phyloP scores from a whole-genome alignment of 2,888 invertebrate species.

The Cremastinae sp. region DNA sequence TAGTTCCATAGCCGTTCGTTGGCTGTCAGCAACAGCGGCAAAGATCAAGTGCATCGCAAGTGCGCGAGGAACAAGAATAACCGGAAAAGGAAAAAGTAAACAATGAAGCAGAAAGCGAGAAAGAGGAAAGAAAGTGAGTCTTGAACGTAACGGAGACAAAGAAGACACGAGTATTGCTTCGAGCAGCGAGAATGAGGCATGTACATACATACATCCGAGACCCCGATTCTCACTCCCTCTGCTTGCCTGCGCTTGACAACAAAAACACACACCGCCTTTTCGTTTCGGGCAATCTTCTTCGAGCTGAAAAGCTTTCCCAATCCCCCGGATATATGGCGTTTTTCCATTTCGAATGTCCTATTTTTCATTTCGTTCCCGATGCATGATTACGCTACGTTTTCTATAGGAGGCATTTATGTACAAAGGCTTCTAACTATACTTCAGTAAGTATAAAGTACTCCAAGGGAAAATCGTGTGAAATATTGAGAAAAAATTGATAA shows the following conservation, averaged over 20 bases:
- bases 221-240: constrained; percentile 7
- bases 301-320: constrained; percentile 1
- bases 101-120: constrained; percentile 35
- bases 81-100: constrained; percentile 36
- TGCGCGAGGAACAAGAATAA: constrained; percentile 23
- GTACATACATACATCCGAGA: constrained; percentile 49
- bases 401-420: too few relatives aligned
- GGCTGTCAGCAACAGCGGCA: constrained; percentile 56
- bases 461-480: too few relatives aligned
- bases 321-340: background rate
- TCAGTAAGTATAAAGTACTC: too few relatives aligned
- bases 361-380: constrained; percentile 20
- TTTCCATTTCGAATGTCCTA: constrained; percentile 6
- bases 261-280: constrained; percentile 42
- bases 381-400: too few relatives aligned
- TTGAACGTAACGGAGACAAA: constrained; percentile 48
- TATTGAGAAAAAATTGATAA: too few relatives aligned
- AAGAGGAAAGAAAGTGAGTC: constrained; percentile 42
- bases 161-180: constrained; percentile 45
- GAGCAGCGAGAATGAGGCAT: constrained; percentile 54
- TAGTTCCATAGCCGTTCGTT: constrained; percentile 34
- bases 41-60: constrained; percentile 54
- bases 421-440: too few relatives aligned
- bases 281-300: constrained; percentile 46
- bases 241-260: constrained; percentile 42